These are phyloP conservation scores for Xiphorhynchus elegans DNA, from an alignment of 2,113 vertebrate species.

Conservation along the genomic window DNA sequence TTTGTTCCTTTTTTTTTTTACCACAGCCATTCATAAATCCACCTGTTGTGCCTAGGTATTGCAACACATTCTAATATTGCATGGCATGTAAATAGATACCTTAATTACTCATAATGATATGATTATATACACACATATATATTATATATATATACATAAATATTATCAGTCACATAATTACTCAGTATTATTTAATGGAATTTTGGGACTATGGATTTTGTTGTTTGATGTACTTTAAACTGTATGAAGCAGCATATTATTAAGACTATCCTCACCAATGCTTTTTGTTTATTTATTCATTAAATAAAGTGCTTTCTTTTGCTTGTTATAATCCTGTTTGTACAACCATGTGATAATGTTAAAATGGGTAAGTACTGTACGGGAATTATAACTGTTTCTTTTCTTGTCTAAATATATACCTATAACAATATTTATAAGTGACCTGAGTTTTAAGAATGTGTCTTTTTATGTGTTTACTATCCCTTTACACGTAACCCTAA, in stretches of 20 bases:
- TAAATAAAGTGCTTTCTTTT: conserved; percentile 64
- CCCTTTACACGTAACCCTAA: neutral
- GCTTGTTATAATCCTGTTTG: conserved; percentile 64
- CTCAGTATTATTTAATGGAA: conserved; percentile 53
- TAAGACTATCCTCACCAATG: conserved; percentile 47
- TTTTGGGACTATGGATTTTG: conserved; percentile 59
- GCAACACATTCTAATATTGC: conserved; percentile 40
- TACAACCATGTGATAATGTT: conserved; percentile 64
- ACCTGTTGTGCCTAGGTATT: conserved; percentile 50
- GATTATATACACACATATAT: conserved; percentile 54
- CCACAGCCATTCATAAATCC: conserved; percentile 21
- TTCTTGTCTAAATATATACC: conserved; percentile 60
- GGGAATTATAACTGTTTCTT: conserved; percentile 58
- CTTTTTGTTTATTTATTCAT: conserved; percentile 65
- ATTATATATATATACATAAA: conserved; percentile 51
- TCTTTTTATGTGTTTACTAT: conserved; percentile 10
- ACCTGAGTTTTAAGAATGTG: conserved; percentile 56
- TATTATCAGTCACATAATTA: conserved; percentile 51
- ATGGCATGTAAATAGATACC: conserved; percentile 59
- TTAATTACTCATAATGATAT: conserved; percentile 62
- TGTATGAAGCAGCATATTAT: conserved; percentile 64
- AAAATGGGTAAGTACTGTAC: conserved; percentile 68
- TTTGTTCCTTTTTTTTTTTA: neutral
- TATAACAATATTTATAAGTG: conserved; percentile 59
- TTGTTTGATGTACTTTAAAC: conserved; percentile 68